Base-by-base conservation (phyloP, 2,113 vertebrate genomes). In the Colius striatus region DNA sequence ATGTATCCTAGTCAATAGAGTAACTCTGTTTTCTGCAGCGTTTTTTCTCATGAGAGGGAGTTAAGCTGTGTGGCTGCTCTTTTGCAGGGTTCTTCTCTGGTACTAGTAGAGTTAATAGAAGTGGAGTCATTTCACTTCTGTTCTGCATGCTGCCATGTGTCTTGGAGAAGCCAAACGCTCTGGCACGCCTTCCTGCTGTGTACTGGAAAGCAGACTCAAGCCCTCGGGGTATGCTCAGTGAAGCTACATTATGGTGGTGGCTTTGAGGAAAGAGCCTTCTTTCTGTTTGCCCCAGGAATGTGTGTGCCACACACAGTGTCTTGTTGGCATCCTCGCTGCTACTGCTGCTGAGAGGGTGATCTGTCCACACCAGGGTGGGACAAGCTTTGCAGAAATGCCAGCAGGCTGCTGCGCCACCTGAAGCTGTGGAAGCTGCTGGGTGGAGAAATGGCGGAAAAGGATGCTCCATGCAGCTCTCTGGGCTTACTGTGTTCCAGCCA, bases 201-300 rank as follows among this genome's bases (percentile, higher is more conserved):
- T 72, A 85, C 90, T 95, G 93, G 88, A 96, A 91, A 94, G 92
- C 88, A 66, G 66, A 36, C 94, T 81, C 8, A 4, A 90, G 70
- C 80, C 82, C 65, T 81, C 65, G 61, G 92, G 83, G 53, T 76
- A 43, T 4, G 0, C 80, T 75, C 1, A 5, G 80, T 60, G 34
- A 36, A 89, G 48, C 88, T 65, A 25, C 36, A 0, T 36, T 34
- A 18, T 38, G 70, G 29, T 55, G 54, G 76, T 84, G 83, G 70
- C 94, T 89, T 74, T 95, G 83, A 55, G 6, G 3, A 61, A 61
- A 50, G 61, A 89, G 65, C 57, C 62, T 26, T 86, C 73, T n/a
- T 90, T 74, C 68, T 4, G 0, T 50, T 61, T 55, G 38, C 50
- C 48, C 2, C 4, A 76, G 92, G 90, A 74, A 61, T 54, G 88